Evolutionary conservation across 2,797 vertebrate species (phyloP), one percentile per base, ranked within the genome.

Genomic region (Pseudotriccus pelzelni): DNA sequence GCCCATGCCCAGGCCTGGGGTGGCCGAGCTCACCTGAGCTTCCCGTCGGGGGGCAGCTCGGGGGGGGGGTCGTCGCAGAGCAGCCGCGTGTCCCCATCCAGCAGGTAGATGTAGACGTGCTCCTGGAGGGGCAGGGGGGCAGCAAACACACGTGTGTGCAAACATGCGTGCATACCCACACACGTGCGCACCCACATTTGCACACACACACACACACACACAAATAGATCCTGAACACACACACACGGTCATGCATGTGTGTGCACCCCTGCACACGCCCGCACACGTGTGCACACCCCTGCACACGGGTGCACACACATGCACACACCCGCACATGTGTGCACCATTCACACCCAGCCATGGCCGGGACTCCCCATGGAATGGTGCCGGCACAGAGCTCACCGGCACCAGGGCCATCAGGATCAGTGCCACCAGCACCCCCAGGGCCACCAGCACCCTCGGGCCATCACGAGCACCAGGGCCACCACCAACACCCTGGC

Each of bases 71-170:
- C 93, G 1, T 93, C 91, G 1, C 95, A 96, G 76, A 85, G 58
- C 89, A 96, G 93, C 28, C 84, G 87, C 4, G 76, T 27, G 17
- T 95, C 93, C 46, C 89, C 95, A 2, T 96, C 95, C 89, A 87
- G 84, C 89, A 96, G 91, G 84, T 95, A 96, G 73, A 96, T 76
- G 37, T 90, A 96, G 59, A 92, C 50, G 0, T 93, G 95, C 47
- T 96, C 95, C 95, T 96, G 75, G 41, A n/a, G 37, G 14, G 39
- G 8, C 15, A 47, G 22, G 36, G 15, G 43, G 41, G 19, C 17
- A 32, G 70, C 18, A 34, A 37, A 4, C 18, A 34, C 9, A 3
- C 3, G 6, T 25, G 18, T 34, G 32, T n/a, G 14, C n/a, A 34
- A 55, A 46, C 14, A 36, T 50, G 14, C 4, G 2, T 39, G 28